A percentile compares a stretch with the other conserved stretches of the same genome.
phyloP scores from a whole-genome alignment of 1,140 invertebrate genomes.

The Pseudomyrmex flavicornis region DNA sequence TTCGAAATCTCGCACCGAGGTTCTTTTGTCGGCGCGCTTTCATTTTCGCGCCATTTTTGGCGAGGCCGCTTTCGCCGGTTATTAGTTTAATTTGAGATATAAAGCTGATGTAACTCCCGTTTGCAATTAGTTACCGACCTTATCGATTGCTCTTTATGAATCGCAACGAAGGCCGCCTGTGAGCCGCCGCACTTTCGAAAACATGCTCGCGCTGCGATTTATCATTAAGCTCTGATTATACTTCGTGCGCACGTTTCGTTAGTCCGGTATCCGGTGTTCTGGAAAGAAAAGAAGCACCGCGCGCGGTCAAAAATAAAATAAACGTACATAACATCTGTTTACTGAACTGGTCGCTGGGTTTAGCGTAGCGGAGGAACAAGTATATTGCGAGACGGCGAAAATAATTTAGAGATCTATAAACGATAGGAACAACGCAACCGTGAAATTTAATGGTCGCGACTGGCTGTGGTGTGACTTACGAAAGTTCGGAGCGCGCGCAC shows the following conservation, averaged over 20 bases:
- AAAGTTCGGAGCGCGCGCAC: constrained; percentile 15
- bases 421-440: constrained; percentile 23
- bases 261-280: constrained; percentile 33
- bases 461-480: constrained; percentile 13
- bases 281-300: not conserved
- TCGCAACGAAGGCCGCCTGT: constrained; percentile 61
- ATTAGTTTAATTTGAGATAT: constrained; percentile 79
- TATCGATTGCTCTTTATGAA: constrained; percentile 75
- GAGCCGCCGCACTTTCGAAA: constrained; percentile 57
- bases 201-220: constrained; percentile 42
- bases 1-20: constrained; percentile 56
- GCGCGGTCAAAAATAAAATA: not conserved
- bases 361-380: not conserved
- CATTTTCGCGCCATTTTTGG: constrained; percentile 81
- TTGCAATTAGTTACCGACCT: constrained; percentile 74
- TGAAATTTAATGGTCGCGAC: constrained; percentile 54
- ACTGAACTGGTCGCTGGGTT: not conserved
- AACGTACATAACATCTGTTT: not conserved
- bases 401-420: constrained; percentile 43
- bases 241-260: not conserved
- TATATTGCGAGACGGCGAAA: not conserved
- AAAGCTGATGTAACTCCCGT: constrained; percentile 71
- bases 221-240: constrained; percentile 45
- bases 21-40: constrained; percentile 74
- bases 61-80: constrained; percentile 79